Evolutionary conservation across 2,113 vertebrate genomes (phyloP).

Genomic region (Jaculus jaculus): DNA sequence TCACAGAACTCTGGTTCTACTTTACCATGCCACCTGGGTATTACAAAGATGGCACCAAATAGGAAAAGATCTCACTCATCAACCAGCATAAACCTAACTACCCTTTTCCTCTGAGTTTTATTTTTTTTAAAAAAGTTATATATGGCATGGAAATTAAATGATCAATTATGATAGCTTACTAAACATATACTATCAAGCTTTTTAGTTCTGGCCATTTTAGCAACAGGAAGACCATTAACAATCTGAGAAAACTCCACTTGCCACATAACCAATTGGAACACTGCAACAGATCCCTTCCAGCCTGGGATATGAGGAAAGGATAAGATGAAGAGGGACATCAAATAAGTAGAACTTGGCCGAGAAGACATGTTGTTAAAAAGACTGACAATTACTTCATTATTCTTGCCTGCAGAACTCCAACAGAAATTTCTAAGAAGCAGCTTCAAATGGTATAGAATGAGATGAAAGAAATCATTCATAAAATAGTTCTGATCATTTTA

Average conservation of each 20-base stretch:
- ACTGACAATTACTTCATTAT: conserved; percentile 67
- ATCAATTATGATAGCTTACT: conserved; percentile 28
- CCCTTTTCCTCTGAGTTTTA: conserved; percentile 46
- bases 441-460: conserved; percentile 42
- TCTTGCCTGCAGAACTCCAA: conserved; percentile 60
- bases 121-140: conserved; percentile 27
- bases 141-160: not conserved
- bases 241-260: conserved; percentile 48
- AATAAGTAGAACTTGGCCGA: conserved; percentile 2
- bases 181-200: conserved; percentile 2
- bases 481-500: conserved; percentile 50
- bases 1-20: conserved; percentile 1
- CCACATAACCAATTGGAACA: conserved; percentile 8
- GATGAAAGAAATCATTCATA: conserved; percentile 68
- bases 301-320: conserved; percentile 15
- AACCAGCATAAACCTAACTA: not conserved
- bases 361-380: conserved; percentile 45
- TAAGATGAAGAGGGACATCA: conserved; percentile 13
- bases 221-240: conserved; percentile 12
- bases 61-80: not conserved
- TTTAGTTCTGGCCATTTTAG: conserved; percentile 8
- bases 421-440: conserved; percentile 66
- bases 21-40: not conserved
- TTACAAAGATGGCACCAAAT: not conserved
- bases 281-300: not conserved